These are phyloP conservation scores for Stercorarius parasiticus DNA, from an alignment of 2,113 vertebrate species.

Conservation along the genomic window DNA sequence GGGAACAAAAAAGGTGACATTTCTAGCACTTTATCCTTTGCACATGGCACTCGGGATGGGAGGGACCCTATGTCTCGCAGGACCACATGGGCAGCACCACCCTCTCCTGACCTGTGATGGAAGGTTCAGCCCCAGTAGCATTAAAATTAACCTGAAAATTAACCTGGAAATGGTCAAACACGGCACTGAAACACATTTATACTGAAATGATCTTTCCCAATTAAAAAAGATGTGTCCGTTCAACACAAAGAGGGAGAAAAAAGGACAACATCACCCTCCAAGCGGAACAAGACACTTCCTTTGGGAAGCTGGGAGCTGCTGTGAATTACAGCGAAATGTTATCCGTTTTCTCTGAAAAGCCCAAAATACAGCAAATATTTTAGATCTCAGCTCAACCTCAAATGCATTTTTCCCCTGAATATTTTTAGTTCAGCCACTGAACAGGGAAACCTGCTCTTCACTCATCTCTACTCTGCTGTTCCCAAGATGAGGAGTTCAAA, in stretches of 20 bases:
- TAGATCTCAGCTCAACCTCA: not conserved
- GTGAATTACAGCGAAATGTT: not conserved
- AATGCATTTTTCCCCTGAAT: not conserved
- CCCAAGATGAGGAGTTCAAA: not conserved
- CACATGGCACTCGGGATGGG: not conserved
- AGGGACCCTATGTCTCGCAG: not conserved
- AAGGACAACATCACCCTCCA: not conserved
- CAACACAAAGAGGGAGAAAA: not conserved
- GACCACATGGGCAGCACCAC: not conserved
- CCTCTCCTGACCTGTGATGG: fast-evolving
- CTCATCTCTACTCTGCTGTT: not conserved
- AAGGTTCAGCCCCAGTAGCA: not conserved
- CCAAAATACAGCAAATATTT: not conserved
- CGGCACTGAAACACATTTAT: not conserved
- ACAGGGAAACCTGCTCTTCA: not conserved
- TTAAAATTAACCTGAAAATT: not conserved
- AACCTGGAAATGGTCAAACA: not conserved
- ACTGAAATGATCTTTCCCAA: not conserved
- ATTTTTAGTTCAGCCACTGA: not conserved
- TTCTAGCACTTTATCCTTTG: not conserved
- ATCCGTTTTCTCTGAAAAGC: not conserved
- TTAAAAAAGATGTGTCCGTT: not conserved
- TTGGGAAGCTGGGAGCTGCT: not conserved
- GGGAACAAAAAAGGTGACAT: not conserved
- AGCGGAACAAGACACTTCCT: not conserved